Evolutionary conservation across 1,140 invertebrate genomes (phyloP).

Genomic region (Cyclargus thomasi): DNA sequence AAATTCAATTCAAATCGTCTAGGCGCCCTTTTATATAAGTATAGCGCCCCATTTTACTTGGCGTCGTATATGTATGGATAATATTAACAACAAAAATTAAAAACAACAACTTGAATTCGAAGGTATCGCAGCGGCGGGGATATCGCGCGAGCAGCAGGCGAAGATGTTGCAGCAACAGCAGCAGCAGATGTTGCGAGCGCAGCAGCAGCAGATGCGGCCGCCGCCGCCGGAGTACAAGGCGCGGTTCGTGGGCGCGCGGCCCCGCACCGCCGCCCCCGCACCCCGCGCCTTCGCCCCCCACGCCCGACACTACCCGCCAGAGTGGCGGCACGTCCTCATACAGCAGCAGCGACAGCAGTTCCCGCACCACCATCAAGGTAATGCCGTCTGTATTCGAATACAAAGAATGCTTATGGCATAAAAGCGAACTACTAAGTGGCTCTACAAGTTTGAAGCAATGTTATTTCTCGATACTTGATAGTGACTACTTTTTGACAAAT

Average conservation of each 20-base stretch:
- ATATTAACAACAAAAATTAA: constrained; percentile 1
- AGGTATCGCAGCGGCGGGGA: constrained; percentile 63
- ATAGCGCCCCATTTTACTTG: too few relatives aligned
- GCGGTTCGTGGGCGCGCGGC: constrained; percentile 77
- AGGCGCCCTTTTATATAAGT: too few relatives aligned
- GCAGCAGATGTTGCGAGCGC: constrained; percentile 76
- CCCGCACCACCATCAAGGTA: constrained; percentile 81
- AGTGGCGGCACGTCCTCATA: constrained; percentile 84
- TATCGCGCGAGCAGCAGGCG: constrained; percentile 78
- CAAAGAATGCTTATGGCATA: too few relatives aligned
- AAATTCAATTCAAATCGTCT: too few relatives aligned
- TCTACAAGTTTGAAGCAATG: too few relatives aligned
- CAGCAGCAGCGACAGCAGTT: constrained; percentile 82
- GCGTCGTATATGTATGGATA: neutral
- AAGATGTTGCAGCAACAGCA: constrained; percentile 79
- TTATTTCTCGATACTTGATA: too few relatives aligned
- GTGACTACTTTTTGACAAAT: too few relatives aligned
- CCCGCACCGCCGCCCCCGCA: constrained; percentile 68
- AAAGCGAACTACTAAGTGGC: too few relatives aligned
- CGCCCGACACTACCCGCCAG: constrained; percentile 76
- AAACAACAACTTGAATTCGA: neutral
- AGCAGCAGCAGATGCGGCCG: constrained; percentile 77
- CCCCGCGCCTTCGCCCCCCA: constrained; percentile 82
- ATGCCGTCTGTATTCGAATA: too few relatives aligned
- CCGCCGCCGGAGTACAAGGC: constrained; percentile 87